Percentiles rank a stretch among this genome's conserved stretches.
These are phyloP conservation scores for Magallana gigas DNA, from an alignment of 1,140 invertebrate species.

Conservation along the genomic window DNA sequence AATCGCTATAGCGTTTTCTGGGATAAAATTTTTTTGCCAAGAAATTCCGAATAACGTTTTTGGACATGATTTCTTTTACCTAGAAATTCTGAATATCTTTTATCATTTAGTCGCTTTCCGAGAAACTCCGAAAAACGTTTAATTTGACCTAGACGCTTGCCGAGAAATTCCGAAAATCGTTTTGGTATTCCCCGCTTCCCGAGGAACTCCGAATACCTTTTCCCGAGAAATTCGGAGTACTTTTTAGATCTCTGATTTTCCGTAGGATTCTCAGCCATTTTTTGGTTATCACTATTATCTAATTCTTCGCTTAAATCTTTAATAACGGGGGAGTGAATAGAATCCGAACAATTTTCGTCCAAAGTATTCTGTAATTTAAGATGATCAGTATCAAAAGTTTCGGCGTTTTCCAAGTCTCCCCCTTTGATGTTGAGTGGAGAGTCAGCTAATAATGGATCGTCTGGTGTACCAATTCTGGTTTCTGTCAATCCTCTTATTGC, in stretches of 20 bases:
- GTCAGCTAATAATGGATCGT: background rate
- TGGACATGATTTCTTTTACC: background rate
- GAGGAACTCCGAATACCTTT: constrained; percentile 40
- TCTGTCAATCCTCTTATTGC: constrained; percentile 14
- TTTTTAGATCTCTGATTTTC: constrained; percentile 10
- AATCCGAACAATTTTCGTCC: constrained; percentile 29
- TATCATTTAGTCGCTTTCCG: constrained; percentile 1
- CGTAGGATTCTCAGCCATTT: background rate
- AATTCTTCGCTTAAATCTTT: background rate
- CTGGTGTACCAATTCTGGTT: background rate
- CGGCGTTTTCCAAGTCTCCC: background rate
- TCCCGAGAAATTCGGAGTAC: constrained; percentile 44
- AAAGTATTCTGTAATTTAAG: constrained; percentile 1
- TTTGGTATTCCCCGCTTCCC: background rate
- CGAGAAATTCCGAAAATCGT: constrained; percentile 46
- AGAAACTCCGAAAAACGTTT: constrained; percentile 48
- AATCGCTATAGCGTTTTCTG: constrained; percentile 28
- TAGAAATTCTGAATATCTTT: background rate
- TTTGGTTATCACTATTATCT: background rate
- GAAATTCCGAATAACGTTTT: constrained; percentile 31
- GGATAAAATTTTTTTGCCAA: background rate
- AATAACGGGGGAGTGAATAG: background rate
- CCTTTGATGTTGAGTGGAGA: constrained; percentile 14
- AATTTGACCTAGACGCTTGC: constrained; percentile 38
- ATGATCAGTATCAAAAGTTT: constrained; percentile 2